A percentile compares a stretch with the other conserved stretches of the same genome.
These are phyloP conservation scores for Conops quadrifasciatus DNA, from an alignment of 2,888 invertebrate genomes.

Conservation along the genomic window DNA sequence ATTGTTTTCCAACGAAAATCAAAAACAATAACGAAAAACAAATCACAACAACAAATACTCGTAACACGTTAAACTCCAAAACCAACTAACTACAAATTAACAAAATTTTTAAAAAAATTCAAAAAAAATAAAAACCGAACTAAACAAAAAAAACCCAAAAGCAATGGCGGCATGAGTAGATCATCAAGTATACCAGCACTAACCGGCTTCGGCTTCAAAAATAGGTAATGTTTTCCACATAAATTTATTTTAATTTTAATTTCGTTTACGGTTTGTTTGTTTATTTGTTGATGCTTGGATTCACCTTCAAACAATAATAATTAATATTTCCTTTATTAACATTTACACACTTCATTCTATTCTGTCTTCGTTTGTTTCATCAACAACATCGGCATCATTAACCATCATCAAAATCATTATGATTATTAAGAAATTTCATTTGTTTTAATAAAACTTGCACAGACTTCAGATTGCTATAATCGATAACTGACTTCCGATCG, in stretches of 20 bases:
- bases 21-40: conserved; percentile 28
- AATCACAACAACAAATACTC: conserved; percentile 44
- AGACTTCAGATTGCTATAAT: no score
- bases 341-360: background rate
- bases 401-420: no score
- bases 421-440: no score
- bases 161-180: conserved; percentile 82
- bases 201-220: conserved; percentile 64
- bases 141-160: conserved; percentile 44
- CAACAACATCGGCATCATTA: no score
- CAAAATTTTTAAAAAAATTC: conserved; percentile 11
- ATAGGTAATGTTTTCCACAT: conserved; percentile 59
- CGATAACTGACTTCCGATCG: no score
- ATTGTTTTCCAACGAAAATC: conserved; percentile 37
- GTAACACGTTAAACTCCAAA: conserved; percentile 39
- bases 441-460: no score
- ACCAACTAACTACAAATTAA: conserved; percentile 37
- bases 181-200: conserved; percentile 91
- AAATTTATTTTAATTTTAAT: background rate
- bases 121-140: conserved; percentile 13
- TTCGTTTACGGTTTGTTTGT: conserved; percentile 6
- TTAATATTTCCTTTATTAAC: background rate
- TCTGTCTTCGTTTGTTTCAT: background rate
- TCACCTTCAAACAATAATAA: background rate
- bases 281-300: background rate